Evolutionary conservation across 2,113 vertebrate species (phyloP), one percentile per base, ranked within the genome.

Genomic region (human (Homo sapiens)): DNA sequence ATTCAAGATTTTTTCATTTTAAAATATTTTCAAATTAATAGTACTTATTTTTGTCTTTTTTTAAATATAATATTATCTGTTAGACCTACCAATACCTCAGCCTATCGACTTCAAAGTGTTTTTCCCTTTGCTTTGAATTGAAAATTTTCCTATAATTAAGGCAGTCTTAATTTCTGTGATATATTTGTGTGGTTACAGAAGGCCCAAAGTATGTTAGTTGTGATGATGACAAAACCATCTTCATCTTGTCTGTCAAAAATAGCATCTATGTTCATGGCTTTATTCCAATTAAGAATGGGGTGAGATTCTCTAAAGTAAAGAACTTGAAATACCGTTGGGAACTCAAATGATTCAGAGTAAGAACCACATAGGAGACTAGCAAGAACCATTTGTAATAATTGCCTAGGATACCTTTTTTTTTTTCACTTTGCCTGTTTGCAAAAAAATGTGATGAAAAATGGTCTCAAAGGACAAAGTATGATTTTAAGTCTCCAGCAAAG

Each of bases 401-500:
- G 5, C 22, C 79, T 27, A 48, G 6, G 12, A 70, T 25, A 3
- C 2, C 3, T 90, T 40, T 78, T 76, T 92, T 43, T 43, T 68
- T 80, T 72, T 22, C 30, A 55, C 8, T 64, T 64, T 73, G 5
- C 25, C 0, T 81, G 2, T 82, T 91, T 66, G 1, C 27, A 79
- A 14, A 83, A 32, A 93, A 45, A 57, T 13, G 50, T 83, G 43
- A 61, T 93, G 20, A 40, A 94, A 90, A 80, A 89, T 95, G 22
- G 8, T 61, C 25, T 87, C 68, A 92, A 80, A 79, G 23, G 10
- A 72, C 3, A n/a, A 72, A 86, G 1, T 45, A 76, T 5, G 12
- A 91, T 82, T 95, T 68, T 70, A 83, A 45, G 6, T 80, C 14
- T 95, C 81, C 20, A 48, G 27, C 18, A 96, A 96, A 91, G 23